Evolutionary conservation across 2,888 invertebrate genomes (phyloP).

Genomic region (Melieria crassipennis): DNA sequence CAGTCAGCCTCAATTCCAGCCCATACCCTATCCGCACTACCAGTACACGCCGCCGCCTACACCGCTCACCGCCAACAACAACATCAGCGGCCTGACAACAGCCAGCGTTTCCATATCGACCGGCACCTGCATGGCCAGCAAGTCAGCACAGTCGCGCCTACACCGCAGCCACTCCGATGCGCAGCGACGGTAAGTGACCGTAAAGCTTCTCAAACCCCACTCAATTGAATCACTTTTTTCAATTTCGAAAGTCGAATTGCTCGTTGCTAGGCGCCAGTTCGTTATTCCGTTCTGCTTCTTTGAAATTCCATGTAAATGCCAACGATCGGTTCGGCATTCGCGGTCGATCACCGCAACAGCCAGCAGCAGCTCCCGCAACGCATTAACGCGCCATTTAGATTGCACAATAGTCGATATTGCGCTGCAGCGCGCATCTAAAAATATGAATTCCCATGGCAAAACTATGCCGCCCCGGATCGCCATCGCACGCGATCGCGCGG

Average conservation of each 20-base stretch:
- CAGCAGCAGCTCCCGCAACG: constrained; percentile 28
- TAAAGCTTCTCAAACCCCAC: background rate
- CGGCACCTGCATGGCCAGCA: constrained; percentile 1
- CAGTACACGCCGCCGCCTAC: constrained; percentile 61
- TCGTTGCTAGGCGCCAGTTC: too few relatives aligned
- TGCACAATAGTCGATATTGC: constrained; percentile 23
- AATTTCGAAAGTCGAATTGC: background rate
- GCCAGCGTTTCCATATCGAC: constrained; percentile 34
- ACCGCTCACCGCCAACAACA: constrained; percentile 52
- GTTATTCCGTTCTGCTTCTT: too few relatives aligned
- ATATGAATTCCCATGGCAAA: constrained; percentile 42
- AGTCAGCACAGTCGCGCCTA: constrained; percentile 53
- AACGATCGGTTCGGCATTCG: background rate
- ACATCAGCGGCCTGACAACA: constrained; percentile 35
- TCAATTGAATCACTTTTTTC: background rate
- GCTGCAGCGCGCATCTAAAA: constrained; percentile 20
- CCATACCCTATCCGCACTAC: constrained; percentile 51
- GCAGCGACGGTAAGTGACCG: constrained; percentile 60
- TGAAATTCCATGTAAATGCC: too few relatives aligned
- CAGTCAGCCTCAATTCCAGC: constrained; percentile 51
- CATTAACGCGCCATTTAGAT: constrained; percentile 33
- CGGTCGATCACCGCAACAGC: constrained; percentile 19
- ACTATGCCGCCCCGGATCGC: too few relatives aligned
- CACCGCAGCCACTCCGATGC: constrained; percentile 62
- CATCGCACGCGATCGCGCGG: background rate